Percentiles rank a stretch among this genome's conserved stretches.
phyloP scores from a whole-genome alignment of 2,888 invertebrate species.

The Acholoe squamosa region DNA sequence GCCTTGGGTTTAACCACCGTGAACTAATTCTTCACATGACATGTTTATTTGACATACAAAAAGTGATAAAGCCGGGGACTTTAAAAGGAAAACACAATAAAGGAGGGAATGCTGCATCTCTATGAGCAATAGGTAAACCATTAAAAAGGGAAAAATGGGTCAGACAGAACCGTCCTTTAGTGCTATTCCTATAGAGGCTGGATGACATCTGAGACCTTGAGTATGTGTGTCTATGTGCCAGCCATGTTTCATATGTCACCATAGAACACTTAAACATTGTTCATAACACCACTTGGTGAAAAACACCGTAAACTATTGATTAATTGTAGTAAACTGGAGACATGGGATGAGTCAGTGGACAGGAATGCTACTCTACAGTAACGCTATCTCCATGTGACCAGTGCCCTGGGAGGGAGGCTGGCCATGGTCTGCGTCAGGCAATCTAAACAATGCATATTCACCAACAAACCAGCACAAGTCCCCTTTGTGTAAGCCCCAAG shows the following conservation, averaged over 20 bases:
- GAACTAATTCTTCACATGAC: neutral
- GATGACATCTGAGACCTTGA: no score
- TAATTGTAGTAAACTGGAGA: neutral
- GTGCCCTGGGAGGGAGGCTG: constrained; percentile 6
- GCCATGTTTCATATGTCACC: neutral
- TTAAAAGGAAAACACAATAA: no score
- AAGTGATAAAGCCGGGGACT: no score
- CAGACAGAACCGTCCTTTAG: no score
- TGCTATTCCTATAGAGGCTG: no score
- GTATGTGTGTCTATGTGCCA: no score
- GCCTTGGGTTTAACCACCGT: neutral
- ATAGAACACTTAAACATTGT: neutral
- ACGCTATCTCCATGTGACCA: constrained; percentile 33
- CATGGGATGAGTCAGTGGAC: neutral
- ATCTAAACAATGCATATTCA: constrained; percentile 28
- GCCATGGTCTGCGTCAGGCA: constrained; percentile 36
- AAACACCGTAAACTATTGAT: constrained; percentile 9
- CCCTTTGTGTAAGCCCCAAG: neutral
- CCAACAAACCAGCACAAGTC: neutral
- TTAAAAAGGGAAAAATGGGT: no score
- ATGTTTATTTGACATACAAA: neutral
- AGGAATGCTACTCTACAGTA: constrained; percentile 26
- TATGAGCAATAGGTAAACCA: no score
- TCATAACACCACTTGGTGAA: neutral
- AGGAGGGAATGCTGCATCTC: no score